Evolutionary conservation across 2,888 invertebrate genomes (phyloP).

Genomic region (Drosophila antonietae): DNA sequence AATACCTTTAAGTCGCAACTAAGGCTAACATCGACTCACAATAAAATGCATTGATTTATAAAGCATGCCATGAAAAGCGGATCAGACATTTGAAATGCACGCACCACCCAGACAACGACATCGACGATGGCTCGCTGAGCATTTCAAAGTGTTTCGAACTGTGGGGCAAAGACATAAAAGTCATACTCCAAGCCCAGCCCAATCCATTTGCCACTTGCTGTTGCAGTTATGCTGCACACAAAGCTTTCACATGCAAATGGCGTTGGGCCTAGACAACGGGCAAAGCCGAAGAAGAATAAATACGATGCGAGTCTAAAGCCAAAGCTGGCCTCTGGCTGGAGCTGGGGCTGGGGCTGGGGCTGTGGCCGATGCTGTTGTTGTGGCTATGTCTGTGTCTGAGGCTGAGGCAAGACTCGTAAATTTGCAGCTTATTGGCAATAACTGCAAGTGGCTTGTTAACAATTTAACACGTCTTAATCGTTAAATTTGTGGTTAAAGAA

Average conservation of each 20-base stretch:
- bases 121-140: slow-evolving; percentile 44
- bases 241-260: slow-evolving; percentile 56
- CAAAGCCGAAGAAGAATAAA: slow-evolving; percentile 24
- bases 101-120: slow-evolving; percentile 16
- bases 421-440: slow-evolving; percentile 84
- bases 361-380: slow-evolving; percentile 2
- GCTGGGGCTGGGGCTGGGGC: slow-evolving; percentile 10
- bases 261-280: slow-evolving; percentile 26
- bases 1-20: slow-evolving; percentile 14
- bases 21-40: slow-evolving; percentile 2
- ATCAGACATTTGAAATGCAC: slow-evolving; percentile 26
- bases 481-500: slow-evolving; percentile 81
- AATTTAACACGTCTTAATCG: slow-evolving; percentile 85
- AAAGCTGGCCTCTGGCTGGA: slow-evolving; percentile 18
- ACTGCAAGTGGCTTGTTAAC: slow-evolving; percentile 85
- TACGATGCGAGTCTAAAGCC: slow-evolving; percentile 17
- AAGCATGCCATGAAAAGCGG: slow-evolving; percentile 33
- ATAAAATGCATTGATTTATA: slow-evolving; percentile 34
- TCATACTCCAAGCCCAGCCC: slow-evolving; percentile 9
- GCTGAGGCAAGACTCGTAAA: slow-evolving; percentile 80
- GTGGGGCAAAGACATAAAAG: slow-evolving; percentile 37
- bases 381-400: slow-evolving; percentile 8
- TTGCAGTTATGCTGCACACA: slow-evolving; percentile 16
- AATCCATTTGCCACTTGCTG: slow-evolving; percentile 36
- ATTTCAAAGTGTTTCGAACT: slow-evolving; percentile 23